Percentiles rank a stretch among this genome's conserved stretches.
These are phyloP conservation scores for Diglossa cyanea DNA, from an alignment of 2,797 vertebrate species.

Conservation along the genomic window DNA sequence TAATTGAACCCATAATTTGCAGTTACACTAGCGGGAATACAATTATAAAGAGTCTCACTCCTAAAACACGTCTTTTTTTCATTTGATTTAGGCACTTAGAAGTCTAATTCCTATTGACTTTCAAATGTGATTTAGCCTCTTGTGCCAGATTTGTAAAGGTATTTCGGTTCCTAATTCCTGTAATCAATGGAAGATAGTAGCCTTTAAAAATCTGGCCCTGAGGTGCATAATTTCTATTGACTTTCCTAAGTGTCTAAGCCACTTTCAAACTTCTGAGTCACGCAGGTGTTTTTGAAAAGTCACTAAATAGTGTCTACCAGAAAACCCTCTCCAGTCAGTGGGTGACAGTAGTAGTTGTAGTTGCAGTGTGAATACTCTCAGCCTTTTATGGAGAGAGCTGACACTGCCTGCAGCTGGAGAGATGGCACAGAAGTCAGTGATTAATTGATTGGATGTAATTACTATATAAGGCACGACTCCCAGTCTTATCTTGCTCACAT, in stretches of 20 bases:
- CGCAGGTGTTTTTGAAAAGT: slow-evolving; percentile 52
- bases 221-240: slow-evolving; percentile 68
- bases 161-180: slow-evolving; percentile 68
- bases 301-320: background rate
- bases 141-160: slow-evolving; percentile 67
- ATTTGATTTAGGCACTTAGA: slow-evolving; percentile 66
- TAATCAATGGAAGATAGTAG: slow-evolving; percentile 69
- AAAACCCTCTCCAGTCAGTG: background rate
- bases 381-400: slow-evolving; percentile 15
- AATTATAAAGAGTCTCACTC: slow-evolving; percentile 65
- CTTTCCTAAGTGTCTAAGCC: slow-evolving; percentile 58
- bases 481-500: background rate
- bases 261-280: slow-evolving; percentile 64
- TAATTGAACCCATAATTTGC: slow-evolving; percentile 67
- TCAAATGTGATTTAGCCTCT: slow-evolving; percentile 67
- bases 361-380: background rate
- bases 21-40: slow-evolving; percentile 63
- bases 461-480: background rate
- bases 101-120: slow-evolving; percentile 66
- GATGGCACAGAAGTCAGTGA: slow-evolving; percentile 31
- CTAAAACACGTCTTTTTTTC: slow-evolving; percentile 61
- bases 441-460: slow-evolving; percentile 29
- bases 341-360: background rate
- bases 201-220: slow-evolving; percentile 64
- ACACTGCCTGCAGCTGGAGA: slow-evolving; percentile 3